These are phyloP conservation scores for Hydrochoerus hydrochaeris DNA, from an alignment of 2,113 vertebrate species.

Conservation along the genomic window DNA sequence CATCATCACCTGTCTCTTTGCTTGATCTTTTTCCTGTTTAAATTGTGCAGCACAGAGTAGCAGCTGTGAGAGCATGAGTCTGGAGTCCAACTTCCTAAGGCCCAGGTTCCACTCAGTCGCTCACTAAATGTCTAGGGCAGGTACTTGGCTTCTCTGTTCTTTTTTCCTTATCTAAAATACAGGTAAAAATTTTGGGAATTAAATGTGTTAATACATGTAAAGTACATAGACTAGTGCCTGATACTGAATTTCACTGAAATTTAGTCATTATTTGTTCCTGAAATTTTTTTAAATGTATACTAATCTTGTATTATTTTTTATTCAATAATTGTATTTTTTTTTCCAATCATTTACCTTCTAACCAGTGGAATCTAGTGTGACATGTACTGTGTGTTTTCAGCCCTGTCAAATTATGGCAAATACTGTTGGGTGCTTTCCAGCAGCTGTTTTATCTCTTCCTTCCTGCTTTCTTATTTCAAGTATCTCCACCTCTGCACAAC, in stretches of 20 bases:
- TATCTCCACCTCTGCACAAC: background rate
- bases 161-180: background rate
- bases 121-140: background rate
- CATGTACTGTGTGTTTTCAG: background rate
- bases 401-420: background rate
- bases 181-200: background rate
- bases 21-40: conserved; percentile 7
- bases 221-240: background rate
- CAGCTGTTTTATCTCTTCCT: background rate
- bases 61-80: background rate
- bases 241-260: background rate
- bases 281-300: background rate
- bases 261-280: background rate
- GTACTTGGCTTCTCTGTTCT: background rate
- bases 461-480: background rate
- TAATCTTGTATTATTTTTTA: too few species aligned
- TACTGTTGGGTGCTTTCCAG: background rate
- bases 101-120: background rate
- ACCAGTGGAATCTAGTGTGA: background rate
- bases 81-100: background rate
- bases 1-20: background rate
- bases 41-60: background rate
- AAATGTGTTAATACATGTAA: background rate
- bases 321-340: background rate
- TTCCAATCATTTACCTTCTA: background rate